A percentile compares a stretch with the other conserved stretches of the same genome.
These are phyloP conservation scores for Latrodectus geometricus DNA, from an alignment of 1,140 invertebrate species.

Conservation along the genomic window DNA sequence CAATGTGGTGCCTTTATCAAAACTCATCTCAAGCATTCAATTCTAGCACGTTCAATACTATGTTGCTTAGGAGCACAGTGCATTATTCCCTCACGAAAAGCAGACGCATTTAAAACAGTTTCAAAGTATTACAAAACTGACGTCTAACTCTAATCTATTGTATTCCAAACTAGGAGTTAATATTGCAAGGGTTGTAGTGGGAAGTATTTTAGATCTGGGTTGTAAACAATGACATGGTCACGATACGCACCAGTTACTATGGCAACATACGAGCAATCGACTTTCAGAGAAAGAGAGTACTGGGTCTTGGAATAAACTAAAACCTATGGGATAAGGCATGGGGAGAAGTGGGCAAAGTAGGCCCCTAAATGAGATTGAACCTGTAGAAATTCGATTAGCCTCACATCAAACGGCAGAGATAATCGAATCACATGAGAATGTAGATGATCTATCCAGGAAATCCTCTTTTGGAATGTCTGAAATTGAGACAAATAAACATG, in stretches of 20 bases:
- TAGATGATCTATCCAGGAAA: constrained; percentile 42
- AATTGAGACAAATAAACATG: constrained; percentile 28
- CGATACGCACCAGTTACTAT: constrained; percentile 31
- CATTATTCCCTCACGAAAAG: no score
- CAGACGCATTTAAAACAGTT: no score
- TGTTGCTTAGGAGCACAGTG: no score
- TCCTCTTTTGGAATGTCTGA: constrained; percentile 26
- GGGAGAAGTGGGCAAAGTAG: constrained; percentile 24
- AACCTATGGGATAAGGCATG: neutral
- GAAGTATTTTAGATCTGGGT: constrained; percentile 27
- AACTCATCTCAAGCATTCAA: no score
- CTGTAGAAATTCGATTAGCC: constrained; percentile 53
- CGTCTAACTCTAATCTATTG: no score
- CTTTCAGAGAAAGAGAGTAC: constrained; percentile 32
- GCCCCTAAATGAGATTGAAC: constrained; percentile 47
- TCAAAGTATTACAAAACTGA: no score
- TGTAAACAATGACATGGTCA: constrained; percentile 40
- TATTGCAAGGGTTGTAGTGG: constrained; percentile 19
- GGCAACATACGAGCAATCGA: constrained; percentile 45
- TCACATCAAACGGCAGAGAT: constrained; percentile 43
- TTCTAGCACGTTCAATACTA: no score
- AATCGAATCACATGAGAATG: constrained; percentile 49
- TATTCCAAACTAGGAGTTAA: neutral
- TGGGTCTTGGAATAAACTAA: constrained; percentile 18
- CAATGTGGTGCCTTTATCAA: no score